These are phyloP conservation scores for Punctoribates punctum DNA, from an alignment of 2,888 invertebrate species.

Conservation along the genomic window DNA sequence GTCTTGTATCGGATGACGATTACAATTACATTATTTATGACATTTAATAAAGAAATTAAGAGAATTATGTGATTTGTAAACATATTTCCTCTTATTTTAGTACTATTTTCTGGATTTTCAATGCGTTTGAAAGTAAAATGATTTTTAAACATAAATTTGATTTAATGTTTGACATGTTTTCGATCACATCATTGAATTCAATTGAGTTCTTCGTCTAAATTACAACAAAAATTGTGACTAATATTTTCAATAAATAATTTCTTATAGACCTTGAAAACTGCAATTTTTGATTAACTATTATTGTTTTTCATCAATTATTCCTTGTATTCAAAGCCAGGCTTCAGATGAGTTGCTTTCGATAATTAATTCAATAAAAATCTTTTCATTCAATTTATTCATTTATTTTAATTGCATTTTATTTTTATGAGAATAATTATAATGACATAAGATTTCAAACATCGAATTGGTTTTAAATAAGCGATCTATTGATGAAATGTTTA, in stretches of 20 bases:
- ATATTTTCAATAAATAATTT: background rate
- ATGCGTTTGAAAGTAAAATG: background rate
- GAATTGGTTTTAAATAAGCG: too few relatives aligned
- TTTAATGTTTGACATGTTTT: background rate
- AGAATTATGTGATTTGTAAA: too few relatives aligned
- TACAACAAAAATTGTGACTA: background rate
- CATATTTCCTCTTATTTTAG: background rate
- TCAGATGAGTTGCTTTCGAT: background rate
- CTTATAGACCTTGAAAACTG: background rate
- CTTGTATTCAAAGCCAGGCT: background rate
- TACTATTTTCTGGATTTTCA: background rate
- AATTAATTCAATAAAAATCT: too few relatives aligned
- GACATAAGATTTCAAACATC: too few relatives aligned
- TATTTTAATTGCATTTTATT: background rate
- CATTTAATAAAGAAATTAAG: too few relatives aligned
- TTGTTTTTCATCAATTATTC: background rate
- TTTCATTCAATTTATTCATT: conserved; percentile 13
- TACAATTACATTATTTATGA: too few relatives aligned
- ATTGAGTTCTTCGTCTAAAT: too few relatives aligned
- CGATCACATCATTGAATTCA: background rate
- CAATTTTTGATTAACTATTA: background rate
- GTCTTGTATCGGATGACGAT: too few relatives aligned
- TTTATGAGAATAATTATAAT: too few relatives aligned
- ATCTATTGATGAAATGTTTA: too few relatives aligned
- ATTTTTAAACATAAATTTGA: background rate